Conservation (phyloP, 2,888 invertebrate species). For the Agrochola circellaris region DNA sequence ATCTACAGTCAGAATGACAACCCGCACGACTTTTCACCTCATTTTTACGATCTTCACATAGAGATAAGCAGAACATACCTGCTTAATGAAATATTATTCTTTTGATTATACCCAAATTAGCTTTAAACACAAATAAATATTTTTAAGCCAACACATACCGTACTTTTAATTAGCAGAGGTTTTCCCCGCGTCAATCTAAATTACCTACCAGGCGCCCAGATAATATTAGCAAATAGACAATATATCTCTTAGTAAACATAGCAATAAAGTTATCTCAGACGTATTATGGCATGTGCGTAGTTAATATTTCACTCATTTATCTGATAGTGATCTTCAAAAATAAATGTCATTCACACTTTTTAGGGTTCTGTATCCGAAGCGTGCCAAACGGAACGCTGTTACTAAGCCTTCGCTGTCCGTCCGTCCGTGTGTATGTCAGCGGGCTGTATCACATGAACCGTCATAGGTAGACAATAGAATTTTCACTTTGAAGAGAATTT, state of each 20-base stretch:
- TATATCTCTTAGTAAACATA: conserved; percentile 19
- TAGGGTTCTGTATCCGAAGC: no score
- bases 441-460: no score
- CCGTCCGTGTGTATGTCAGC: no score
- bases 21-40: fast-evolving
- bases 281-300: conserved; percentile 27
- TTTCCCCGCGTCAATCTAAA: conserved; percentile 50
- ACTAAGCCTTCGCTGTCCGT: no score
- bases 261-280: conserved; percentile 41
- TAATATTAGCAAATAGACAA: conserved; percentile 43
- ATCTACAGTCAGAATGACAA: background rate
- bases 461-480: no score
- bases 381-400: no score
- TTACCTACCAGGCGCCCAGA: conserved; percentile 51
- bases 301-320: conserved; percentile 16
- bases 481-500: no score
- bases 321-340: conserved; percentile 28
- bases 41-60: background rate
- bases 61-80: background rate
- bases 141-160: conserved; percentile 8
- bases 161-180: conserved; percentile 36
- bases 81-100: conserved; percentile 14
- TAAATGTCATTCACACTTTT: conserved; percentile 4
- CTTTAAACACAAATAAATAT: conserved; percentile 19
- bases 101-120: conserved; percentile 21